Base-by-base conservation (phyloP, 2,797 vertebrate species). In the Poecilia wingei region DNA sequence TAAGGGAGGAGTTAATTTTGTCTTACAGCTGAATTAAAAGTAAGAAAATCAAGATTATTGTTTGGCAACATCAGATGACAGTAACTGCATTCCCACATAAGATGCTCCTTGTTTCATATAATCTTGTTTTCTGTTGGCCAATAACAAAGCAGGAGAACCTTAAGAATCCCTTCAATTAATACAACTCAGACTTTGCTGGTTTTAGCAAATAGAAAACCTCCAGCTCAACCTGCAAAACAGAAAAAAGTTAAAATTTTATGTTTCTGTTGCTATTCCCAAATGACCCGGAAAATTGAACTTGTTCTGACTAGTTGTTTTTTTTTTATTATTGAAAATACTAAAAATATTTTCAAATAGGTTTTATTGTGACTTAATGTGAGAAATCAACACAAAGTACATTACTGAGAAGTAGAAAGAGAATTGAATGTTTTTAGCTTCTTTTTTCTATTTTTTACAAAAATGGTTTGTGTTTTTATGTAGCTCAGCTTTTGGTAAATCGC, bases 1-100 rank as follows among this genome's bases (percentile, higher is more conserved):
- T 72, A 81, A 77, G 78, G 79, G 82, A 80, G 70, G 71, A 83
- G 46, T 73, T 31, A 45, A 82, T 76, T 80, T 76, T 53, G 57
- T 36, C 82, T 68, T 74, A 69, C 45, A 43, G 31, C 45, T 80
- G 81, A 86, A 77, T 87, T 79, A 82, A 76, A 78, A 76, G 83
- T 43, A 13, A 22, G 20, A 53, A 74, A 76, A 78, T 68, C 51
- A 57, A 55, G 43, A 70, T 39, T 51, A n/a, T 77, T 72, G 77
- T 5, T 72, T 25, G 77, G 39, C 20, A 46, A 41, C 31, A 20
- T 45, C 6, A 28, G 45, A 79, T 20, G 64, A 72, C 47, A 39
- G 64, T 68, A 74, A 61, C 47, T 55, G 77, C 70, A 55, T 69
- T 59, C 28, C 20, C 13, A 25, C 22, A 66, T 36, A 1, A 22